Evolutionary conservation across 2,113 vertebrate genomes (phyloP), one percentile per base, ranked within the genome.

Genomic region (Micronycteris hirsuta): DNA sequence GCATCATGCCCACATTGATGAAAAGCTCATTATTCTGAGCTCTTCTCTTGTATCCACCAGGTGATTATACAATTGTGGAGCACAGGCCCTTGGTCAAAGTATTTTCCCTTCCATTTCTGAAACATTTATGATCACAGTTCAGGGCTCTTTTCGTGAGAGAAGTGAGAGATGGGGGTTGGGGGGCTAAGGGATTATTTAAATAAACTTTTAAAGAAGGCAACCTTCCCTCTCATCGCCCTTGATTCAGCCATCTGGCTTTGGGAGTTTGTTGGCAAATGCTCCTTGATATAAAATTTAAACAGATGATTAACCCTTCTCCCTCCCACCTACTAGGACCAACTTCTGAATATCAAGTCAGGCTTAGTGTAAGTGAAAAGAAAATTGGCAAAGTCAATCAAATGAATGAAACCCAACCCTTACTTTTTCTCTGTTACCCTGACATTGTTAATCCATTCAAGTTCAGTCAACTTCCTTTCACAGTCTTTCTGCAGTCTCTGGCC

Each of bases 201-300:
- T n/a, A 43, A 77, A 76, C n/a, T 78, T 87, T 68, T 86, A 89
- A 94, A 96, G 63, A 89, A 91, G 68, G 22, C 77, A 86, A 96
- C 76, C 63, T 93, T 90, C 73, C 47, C 43, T 94, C 26, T 47
- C 73, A 14, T 15, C 45, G 90, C 45, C 85, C 92, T 97, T 97
- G 71, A 74, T 93, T 88, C 0, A 0, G 73, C 87, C 95, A 96
- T 95, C 82, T 96, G 96, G 78, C 38, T 91, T 54, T 80, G 86
- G 85, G 82, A 96, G 49, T 96, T 92, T 49, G 68, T 9, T 92
- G 92, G 76, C 8, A 16, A 80, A 90, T 84, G 38, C 31, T 91
- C 24, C 78, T 83, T 94, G 77, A 96, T 68, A 33, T 88, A 92
- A 95, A 89, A 94, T 94, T 58, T 33, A 76, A 96, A 91, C 16